Evolutionary conservation across 2,888 invertebrate genomes (phyloP).

Genomic region (Tridacna gigas): DNA sequence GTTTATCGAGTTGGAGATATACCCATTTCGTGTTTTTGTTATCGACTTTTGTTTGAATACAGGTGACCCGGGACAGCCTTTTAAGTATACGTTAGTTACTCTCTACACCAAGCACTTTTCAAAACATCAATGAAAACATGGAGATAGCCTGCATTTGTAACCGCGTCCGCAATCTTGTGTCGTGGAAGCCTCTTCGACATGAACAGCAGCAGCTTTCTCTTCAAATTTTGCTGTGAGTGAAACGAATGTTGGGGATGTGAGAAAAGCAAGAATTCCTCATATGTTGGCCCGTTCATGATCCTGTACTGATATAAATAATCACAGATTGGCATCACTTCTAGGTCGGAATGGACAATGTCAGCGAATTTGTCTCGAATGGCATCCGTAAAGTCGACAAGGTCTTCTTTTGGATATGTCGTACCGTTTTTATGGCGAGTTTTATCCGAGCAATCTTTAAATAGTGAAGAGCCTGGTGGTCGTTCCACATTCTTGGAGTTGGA

Average conservation of each 20-base stretch:
- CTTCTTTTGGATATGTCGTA: not conserved
- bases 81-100: too few species aligned
- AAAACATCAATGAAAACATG: not conserved
- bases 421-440: not conserved
- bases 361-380: slow-evolving; percentile 6
- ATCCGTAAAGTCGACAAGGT: not conserved
- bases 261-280: slow-evolving; percentile 35
- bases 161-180: not conserved
- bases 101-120: not conserved
- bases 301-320: slow-evolving; percentile 41
- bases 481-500: not conserved
- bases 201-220: not conserved
- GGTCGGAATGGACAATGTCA: slow-evolving; percentile 25
- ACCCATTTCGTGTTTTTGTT: too few species aligned
- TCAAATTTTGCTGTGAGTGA: not conserved
- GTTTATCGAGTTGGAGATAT: too few species aligned
- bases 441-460: too few species aligned
- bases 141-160: not conserved
- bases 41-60: too few species aligned
- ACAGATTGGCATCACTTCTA: slow-evolving; percentile 38
- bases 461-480: not conserved
- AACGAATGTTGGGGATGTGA: not conserved
- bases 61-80: too few species aligned
- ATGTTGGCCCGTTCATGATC: slow-evolving; percentile 29
- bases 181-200: not conserved